Evolutionary conservation across 2,888 invertebrate genomes (phyloP), one percentile per base, ranked within the genome.

Genomic region (Tachystola acroxantha): DNA sequence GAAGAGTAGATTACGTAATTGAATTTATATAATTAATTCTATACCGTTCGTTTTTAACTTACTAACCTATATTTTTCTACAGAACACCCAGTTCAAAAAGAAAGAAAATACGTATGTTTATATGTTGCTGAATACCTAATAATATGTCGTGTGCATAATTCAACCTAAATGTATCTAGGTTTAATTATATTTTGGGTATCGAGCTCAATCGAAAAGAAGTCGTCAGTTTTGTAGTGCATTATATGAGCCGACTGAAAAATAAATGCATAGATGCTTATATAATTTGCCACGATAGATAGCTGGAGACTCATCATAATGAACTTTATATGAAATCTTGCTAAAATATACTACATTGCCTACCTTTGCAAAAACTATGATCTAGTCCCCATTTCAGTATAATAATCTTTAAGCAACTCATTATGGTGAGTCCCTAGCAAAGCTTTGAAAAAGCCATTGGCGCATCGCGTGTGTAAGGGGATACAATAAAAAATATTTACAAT

Each of bases 401-500:
- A 16, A 16, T 16, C 16, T 16, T 16, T 16, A 16, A 16, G 16
- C 16, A 3, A 25, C 14, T 53, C 44, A 51, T 53, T 62, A 61
- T 64, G 58, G 57, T 61, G 58, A 66, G 67, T 72, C 65, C 60
- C 52, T 45, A 39, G n/a, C 10, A 58, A 64, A 37, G 75, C 75
- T 78, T 76, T 50, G 58, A 60, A 38, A 39, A 67, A 67, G 60
- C 66, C 68, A 67, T 52, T 68, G 73, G 62, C 68, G 73, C 73
- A 71, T 76, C 68, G 79, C 76, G 74, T 76, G 65, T 76, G 67
- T 76, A 80, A 76, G 68, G 63, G 61, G 68, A 78, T 79, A 84
- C 76, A 84, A 84, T 82, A 84, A 84, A 75, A 71, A 74, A 76
- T 84, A 84, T 85, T 84, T 82, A 82, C 81, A 84, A 80, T 82